Base-by-base conservation (phyloP, 2,113 vertebrate species). In the Odontesthes bonariensis region DNA sequence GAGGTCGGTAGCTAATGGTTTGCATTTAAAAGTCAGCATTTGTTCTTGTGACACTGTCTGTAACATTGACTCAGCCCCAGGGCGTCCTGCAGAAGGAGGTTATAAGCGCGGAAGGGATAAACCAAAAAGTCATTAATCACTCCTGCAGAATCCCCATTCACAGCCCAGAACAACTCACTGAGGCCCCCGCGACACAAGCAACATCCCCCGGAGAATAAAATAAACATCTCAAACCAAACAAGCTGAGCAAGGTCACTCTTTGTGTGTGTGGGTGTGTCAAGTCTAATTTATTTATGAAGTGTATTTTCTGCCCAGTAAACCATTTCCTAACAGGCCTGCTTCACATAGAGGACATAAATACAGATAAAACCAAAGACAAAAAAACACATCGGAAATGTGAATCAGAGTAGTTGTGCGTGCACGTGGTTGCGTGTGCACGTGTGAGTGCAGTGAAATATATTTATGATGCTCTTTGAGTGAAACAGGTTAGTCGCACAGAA, bases 231-330 rank as follows among this genome's bases (percentile, higher is more conserved):
- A 16, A 16, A 62, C 64, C 64, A 49, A 46, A 27, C 56, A 52
- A 40, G 20, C 53, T 9, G 27, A 61, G 19, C 71, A 76, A 79
- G 76, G 80, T 82, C 76, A 69, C 40, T 55, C 14, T 46, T 42
- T 58, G 69, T 66, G 60, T 70, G 49, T 69, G 71, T 61, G n/a
- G 10, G 65, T 60, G 54, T 66, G 78, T 65, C 58, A 47, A 4
- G 16, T 62, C 70, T 33, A 55, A 74, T 83, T 70, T 75, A 81
- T 75, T 62, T 77, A 22, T 64, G 54, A 69, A 35, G 33, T 3
- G 11, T 77, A 73, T 78, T 70, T 85, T 75, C 70, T 81, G 61
- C 66, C 70, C 53, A 54, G 61, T 71, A 59, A 78, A 81, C 60
- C 66, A 16, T 75, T 77, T 71, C 38, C 65, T 70, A 74, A 85